Evolutionary conservation across 1,140 invertebrate species (phyloP).

Genomic region (Drosophila carrolli): DNA sequence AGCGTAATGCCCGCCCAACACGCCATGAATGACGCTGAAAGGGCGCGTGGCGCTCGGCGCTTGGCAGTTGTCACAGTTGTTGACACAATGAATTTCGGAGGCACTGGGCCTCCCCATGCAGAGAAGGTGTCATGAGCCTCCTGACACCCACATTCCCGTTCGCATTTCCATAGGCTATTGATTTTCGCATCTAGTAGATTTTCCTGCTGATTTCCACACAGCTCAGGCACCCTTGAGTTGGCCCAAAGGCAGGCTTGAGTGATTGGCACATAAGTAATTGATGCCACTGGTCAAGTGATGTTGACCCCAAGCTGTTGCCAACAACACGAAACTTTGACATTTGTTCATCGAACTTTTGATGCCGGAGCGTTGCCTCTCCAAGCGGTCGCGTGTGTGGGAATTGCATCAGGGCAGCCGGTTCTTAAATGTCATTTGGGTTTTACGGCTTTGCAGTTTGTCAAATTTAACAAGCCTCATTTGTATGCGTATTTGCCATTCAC

Average conservation of each 20-base stretch:
- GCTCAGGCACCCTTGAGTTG: constrained; percentile 38
- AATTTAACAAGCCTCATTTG: constrained; percentile 15
- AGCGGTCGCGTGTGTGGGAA: neutral
- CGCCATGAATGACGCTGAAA: constrained; percentile 81
- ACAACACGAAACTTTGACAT: constrained; percentile 19
- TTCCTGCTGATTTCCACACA: neutral
- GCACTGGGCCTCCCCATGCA: neutral
- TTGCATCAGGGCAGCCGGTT: constrained; percentile 3
- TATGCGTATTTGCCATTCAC: constrained; percentile 12
- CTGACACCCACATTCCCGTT: neutral
- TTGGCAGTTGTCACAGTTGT: constrained; percentile 21
- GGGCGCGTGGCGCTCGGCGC: constrained; percentile 56
- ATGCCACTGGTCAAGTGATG: constrained; percentile 14
- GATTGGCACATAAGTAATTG: constrained; percentile 16
- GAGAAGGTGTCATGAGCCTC: constrained; percentile 58
- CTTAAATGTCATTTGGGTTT: neutral
- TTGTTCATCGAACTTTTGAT: constrained; percentile 25
- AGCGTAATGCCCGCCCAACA: constrained; percentile 64
- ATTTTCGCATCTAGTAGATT: constrained; percentile 42
- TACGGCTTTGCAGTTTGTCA: neutral
- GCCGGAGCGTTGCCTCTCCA: constrained; percentile 7
- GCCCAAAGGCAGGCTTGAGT: constrained; percentile 9
- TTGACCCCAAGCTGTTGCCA: constrained; percentile 21
- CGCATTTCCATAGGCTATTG: constrained; percentile 51
- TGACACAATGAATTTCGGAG: constrained; percentile 29